Evolutionary conservation across 1,140 invertebrate genomes (phyloP), one percentile per base, ranked within the genome.

Genomic region (Chrysomallon squamiferum): DNA sequence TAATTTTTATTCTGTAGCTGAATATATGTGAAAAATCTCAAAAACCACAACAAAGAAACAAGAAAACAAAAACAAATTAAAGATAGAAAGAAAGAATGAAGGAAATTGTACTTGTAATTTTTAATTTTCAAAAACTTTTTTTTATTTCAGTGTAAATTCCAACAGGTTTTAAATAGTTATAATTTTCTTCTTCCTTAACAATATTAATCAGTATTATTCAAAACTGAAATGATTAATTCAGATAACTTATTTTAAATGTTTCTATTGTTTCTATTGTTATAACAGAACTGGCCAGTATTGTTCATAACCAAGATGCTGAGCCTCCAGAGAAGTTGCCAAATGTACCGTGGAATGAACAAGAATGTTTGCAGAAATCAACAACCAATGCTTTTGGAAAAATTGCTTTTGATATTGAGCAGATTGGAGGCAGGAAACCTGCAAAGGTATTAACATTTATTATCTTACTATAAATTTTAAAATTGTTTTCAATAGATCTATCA

Each of bases 361-460:
- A 62, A 33, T 35, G 18, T 22, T 25, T 72, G 32, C 50, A 20
- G n/a, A 33, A 27, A 30, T 62, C 45, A 33, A 11, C 32, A 27
- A 65, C 67, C 1, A 61, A 56, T 60, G 49, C 72, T 7, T 80
- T 75, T 71, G 78, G 78, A 15, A 76, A 77, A 65, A 76, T 80
- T 57, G 59, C 69, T 47, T 80, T 80, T 35, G 68, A 76, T 63
- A 64, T 74, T 25, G 76, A 80, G 62, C 62, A 70, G 25, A 59
- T 72, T 62, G 76, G 78, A 32, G 76, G 73, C 47, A 71, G 62
- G 43, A 80, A 79, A 61, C 77, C 78, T n/a, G 68, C 78, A 29
- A 79, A 79, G 78, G 78, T 80, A 64, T n/a, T 25, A 27, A n/a
- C n/a, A 50, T 35, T 27, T 3, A 3, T 62, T 1, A 25, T 47